These are phyloP conservation scores for Atractosteus spatula DNA, from an alignment of 2,113 vertebrate genomes.

Conservation along the genomic window DNA sequence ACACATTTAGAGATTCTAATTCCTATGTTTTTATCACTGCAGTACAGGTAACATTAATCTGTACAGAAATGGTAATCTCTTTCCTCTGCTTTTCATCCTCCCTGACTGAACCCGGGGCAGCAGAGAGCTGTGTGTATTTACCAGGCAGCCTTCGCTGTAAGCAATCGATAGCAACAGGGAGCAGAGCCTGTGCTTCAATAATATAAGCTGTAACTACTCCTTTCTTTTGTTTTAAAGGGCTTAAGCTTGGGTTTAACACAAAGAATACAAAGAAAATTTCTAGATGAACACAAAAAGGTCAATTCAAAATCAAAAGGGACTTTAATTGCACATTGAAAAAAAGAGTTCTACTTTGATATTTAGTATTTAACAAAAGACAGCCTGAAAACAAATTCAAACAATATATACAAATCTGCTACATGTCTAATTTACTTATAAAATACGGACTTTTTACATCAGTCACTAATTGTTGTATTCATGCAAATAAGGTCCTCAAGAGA, in stretches of 20 bases:
- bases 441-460: not conserved
- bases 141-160: conserved; percentile 35
- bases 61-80: conserved; percentile 47
- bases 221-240: conserved; percentile 37
- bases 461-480: no score
- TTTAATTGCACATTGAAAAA: not conserved
- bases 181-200: conserved; percentile 26
- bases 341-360: no score
- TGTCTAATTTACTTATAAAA: no score
- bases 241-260: conserved; percentile 41
- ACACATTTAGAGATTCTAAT: no score
- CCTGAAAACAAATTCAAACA: no score
- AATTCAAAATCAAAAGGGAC: conserved; percentile 29
- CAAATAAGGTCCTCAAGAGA: no score
- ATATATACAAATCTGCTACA: no score
- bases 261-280: conserved; percentile 19
- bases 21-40: no score
- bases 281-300: conserved; percentile 27
- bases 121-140: conserved; percentile 39
- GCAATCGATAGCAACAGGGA: conserved; percentile 36
- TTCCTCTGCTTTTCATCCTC: conserved; percentile 22
- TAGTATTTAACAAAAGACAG: no score
- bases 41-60: no score
- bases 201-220: conserved; percentile 28
- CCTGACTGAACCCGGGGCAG: conserved; percentile 42